Conservation (phyloP, 2,888 invertebrate genomes). For the Achlya flavicornis region DNA sequence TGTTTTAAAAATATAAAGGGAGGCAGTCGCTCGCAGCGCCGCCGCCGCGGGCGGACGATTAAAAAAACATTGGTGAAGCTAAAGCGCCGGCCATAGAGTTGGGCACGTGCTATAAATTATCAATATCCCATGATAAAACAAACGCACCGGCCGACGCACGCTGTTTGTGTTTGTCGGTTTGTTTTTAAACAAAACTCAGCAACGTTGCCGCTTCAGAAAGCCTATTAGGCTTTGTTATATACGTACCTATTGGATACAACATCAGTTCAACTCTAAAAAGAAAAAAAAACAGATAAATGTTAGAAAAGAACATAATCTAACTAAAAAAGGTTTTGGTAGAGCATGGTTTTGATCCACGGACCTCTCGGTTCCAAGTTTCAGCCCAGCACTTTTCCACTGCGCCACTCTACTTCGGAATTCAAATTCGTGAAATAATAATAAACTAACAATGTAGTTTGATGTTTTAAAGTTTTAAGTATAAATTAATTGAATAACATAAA, state of each 20-base stretch:
- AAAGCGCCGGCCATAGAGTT: slow-evolving; percentile 26
- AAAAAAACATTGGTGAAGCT: slow-evolving; percentile 48
- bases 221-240: slow-evolving; percentile 20
- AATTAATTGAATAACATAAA: no score
- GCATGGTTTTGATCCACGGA: no score
- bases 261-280: slow-evolving; percentile 24
- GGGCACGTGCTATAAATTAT: slow-evolving; percentile 75
- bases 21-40: slow-evolving; percentile 32
- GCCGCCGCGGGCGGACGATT: slow-evolving; percentile 55
- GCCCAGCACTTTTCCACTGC: no score
- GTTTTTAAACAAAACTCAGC: slow-evolving; percentile 68
- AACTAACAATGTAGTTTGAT: no score
- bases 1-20: slow-evolving; percentile 48
- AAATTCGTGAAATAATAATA: no score
- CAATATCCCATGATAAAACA: slow-evolving; percentile 82
- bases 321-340: no score
- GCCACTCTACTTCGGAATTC: no score
- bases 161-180: slow-evolving; percentile 66
- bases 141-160: slow-evolving; percentile 45
- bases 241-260: background rate
- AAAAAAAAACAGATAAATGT: slow-evolving; percentile 16
- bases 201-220: slow-evolving; percentile 35
- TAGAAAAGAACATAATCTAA: slow-evolving; percentile 12
- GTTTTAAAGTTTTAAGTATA: no score
- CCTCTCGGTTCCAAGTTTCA: no score